phyloP scores from a whole-genome alignment of 2,888 invertebrate genomes.

The Adelognathus sp. region DNA sequence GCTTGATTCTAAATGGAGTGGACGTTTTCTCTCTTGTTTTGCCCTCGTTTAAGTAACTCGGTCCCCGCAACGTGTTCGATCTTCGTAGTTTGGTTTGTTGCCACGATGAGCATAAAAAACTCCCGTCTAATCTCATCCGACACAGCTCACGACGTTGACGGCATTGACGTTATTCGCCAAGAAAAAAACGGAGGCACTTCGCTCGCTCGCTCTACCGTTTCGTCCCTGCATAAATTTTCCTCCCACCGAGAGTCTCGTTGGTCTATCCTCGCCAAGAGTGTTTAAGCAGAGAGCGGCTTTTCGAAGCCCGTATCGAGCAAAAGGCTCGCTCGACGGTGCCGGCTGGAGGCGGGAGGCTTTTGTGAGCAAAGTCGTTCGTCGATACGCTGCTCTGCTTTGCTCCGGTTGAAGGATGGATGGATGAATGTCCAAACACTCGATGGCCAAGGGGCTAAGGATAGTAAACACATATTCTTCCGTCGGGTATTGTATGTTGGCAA shows the following conservation, averaged over 20 bases:
- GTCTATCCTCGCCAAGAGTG: slow-evolving; percentile 40
- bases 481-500: background rate
- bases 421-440: slow-evolving; percentile 45
- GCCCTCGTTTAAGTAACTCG: background rate
- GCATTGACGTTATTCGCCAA: slow-evolving; percentile 10
- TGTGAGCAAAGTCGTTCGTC: slow-evolving; percentile 39
- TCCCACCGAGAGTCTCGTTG: slow-evolving; percentile 16
- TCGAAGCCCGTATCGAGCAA: slow-evolving; percentile 44
- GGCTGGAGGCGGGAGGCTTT: background rate
- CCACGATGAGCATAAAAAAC: slow-evolving; percentile 3
- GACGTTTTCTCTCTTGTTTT: slow-evolving; percentile 38
- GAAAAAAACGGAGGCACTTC: slow-evolving; percentile 3
- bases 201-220: background rate
- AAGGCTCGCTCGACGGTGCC: slow-evolving; percentile 10
- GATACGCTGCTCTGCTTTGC: slow-evolving; percentile 30
- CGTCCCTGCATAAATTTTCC: background rate
- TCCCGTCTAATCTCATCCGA: background rate
- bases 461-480: slow-evolving; percentile 46
- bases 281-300: slow-evolving; percentile 54
- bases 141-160: background rate
- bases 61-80: background rate
- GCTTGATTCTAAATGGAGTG: slow-evolving; percentile 37
- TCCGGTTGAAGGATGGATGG: slow-evolving; percentile 25
- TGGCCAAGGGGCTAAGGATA: slow-evolving; percentile 28
- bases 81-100: background rate